Percentiles rank a stretch among this genome's conserved stretches.
phyloP scores from a whole-genome alignment of 64 coral and sea anemone genomes.

The Pocillopora verrucosa region DNA sequence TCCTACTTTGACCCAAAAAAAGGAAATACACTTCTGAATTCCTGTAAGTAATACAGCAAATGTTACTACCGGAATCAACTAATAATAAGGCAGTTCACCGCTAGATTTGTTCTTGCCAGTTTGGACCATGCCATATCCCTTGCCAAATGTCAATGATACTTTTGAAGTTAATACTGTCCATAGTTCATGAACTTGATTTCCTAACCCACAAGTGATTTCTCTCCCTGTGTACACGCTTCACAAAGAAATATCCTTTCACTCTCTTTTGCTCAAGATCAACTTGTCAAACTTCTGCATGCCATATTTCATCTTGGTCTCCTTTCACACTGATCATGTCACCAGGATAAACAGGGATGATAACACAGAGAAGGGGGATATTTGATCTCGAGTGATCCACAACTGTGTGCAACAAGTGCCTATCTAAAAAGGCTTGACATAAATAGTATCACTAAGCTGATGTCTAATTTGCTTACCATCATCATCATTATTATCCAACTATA shows the following conservation, averaged over 20 bases:
- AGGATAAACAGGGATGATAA: neutral
- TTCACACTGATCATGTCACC: slow-evolving; percentile 26
- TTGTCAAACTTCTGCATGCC: slow-evolving; percentile 24
- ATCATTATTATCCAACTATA: neutral
- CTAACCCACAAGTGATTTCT: slow-evolving; percentile 21
- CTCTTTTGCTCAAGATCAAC: neutral
- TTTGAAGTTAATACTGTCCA: slow-evolving; percentile 3
- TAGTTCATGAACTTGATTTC: neutral
- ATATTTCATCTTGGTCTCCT: slow-evolving; percentile 24
- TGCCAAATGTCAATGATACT: slow-evolving; percentile 3
- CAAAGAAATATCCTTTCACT: slow-evolving; percentile 25
- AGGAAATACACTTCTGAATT: neutral
- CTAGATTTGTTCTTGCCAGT: slow-evolving; percentile 20
- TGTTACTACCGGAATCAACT: neutral
- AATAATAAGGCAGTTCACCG: slow-evolving; percentile 1
- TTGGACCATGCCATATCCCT: slow-evolving; percentile 26
- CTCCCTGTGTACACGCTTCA: slow-evolving; percentile 3
- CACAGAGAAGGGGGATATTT: neutral
- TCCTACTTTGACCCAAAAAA: neutral
- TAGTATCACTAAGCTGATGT: slow-evolving; percentile 39
- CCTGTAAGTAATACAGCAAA: neutral
- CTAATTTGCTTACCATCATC: neutral
- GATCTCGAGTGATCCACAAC: slow-evolving; percentile 9
- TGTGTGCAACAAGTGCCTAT: slow-evolving; percentile 19
- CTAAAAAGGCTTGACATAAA: slow-evolving; percentile 10